phyloP scores from a whole-genome alignment of 2,888 invertebrate species.

The Drosophila ezoana region DNA sequence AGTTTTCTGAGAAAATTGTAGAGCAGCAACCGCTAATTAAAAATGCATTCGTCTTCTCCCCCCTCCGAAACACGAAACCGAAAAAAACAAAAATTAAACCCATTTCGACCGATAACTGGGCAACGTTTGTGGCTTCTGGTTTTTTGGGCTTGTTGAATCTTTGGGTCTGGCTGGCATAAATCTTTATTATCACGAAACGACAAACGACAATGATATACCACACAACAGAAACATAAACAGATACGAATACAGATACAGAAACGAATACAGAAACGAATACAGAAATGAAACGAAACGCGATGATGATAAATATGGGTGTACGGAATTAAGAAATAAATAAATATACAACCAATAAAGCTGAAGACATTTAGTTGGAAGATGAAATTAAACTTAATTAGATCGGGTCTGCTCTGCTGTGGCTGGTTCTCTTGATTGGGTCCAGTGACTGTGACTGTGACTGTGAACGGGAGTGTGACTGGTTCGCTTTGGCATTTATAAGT shows the following conservation, averaged over 20 bases:
- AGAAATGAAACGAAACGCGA: constrained; percentile 29
- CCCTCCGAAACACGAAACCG: neutral
- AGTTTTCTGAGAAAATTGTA: constrained; percentile 46
- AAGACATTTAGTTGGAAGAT: constrained; percentile 56
- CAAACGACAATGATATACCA: constrained; percentile 69
- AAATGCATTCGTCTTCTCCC: constrained; percentile 69
- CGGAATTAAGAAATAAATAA: constrained; percentile 71
- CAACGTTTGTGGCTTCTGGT: constrained; percentile 47
- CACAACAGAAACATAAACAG: constrained; percentile 1
- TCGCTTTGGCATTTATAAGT: constrained; percentile 34
- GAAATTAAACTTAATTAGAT: constrained; percentile 71
- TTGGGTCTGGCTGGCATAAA: constrained; percentile 50
- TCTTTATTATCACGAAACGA: constrained; percentile 72
- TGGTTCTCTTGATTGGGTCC: constrained; percentile 10
- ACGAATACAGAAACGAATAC: neutral
- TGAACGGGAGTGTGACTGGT: neutral
- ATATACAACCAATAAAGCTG: constrained; percentile 57
- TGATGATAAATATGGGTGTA: constrained; percentile 62
- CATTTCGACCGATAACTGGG: constrained; percentile 37
- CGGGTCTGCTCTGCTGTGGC: neutral
- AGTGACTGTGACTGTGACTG: neutral
- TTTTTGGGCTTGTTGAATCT: constrained; percentile 16
- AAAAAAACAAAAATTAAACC: neutral
- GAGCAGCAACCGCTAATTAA: constrained; percentile 65
- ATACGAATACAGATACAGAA: too few species aligned